Percentiles rank a stretch among this genome's conserved stretches.
phyloP scores from a whole-genome alignment of 1,140 invertebrate genomes.

The Orchesella cincta region DNA sequence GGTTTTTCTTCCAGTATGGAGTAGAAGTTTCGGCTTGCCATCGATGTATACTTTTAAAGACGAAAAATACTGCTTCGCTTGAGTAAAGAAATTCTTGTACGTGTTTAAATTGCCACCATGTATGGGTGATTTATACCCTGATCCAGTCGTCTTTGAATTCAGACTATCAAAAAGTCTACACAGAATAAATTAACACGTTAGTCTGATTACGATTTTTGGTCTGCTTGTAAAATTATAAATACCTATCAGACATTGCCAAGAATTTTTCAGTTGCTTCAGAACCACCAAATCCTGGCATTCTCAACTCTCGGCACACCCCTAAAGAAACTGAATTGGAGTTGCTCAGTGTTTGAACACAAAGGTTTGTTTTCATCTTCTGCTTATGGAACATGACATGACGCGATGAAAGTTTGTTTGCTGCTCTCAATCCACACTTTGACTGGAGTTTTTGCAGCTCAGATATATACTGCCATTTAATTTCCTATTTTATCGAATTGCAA shows the following conservation, averaged over 20 bases:
- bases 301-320: constrained; percentile 28
- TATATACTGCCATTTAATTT: constrained; percentile 10
- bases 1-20: constrained; percentile 47
- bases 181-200: neutral
- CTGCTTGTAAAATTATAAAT: neutral
- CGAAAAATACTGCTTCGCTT: neutral
- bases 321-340: constrained; percentile 33
- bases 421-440: constrained; percentile 31
- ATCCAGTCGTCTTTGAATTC: constrained; percentile 36
- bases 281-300: constrained; percentile 25
- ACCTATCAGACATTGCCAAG: constrained; percentile 27
- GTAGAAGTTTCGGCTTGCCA: neutral
- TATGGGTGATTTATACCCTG: constrained; percentile 37
- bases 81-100: neutral
- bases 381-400: constrained; percentile 35
- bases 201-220: neutral
- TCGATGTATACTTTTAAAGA: neutral
- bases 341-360: constrained; percentile 41
- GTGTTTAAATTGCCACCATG: neutral
- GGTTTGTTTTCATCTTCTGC: constrained; percentile 43
- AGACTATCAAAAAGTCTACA: constrained; percentile 44
- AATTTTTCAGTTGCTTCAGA: constrained; percentile 33
- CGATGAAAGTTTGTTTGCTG: constrained; percentile 37
- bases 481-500: neutral
- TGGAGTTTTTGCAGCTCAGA: constrained; percentile 31